A percentile compares a stretch with the other conserved stretches of the same genome.
These are phyloP conservation scores for Orthosia gothica DNA, from an alignment of 2,888 invertebrate species.

Conservation along the genomic window DNA sequence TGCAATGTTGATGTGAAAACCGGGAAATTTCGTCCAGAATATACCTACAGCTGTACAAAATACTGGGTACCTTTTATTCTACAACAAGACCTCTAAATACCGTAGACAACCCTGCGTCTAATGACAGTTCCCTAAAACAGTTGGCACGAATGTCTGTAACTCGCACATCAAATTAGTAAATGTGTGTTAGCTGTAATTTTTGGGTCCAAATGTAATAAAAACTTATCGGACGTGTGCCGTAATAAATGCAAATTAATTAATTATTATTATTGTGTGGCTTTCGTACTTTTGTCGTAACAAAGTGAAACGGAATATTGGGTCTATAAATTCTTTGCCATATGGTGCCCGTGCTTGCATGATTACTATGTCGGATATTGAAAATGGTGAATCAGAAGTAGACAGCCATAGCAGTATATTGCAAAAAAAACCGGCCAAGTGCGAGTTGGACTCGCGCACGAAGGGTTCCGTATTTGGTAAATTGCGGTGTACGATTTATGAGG, in stretches of 20 bases:
- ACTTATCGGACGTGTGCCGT: slow-evolving; percentile 54
- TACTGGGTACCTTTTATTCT: slow-evolving; percentile 26
- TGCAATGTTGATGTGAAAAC: background rate
- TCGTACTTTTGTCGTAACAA: slow-evolving; percentile 11
- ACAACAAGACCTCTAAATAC: slow-evolving; percentile 34
- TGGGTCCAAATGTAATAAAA: slow-evolving; percentile 67
- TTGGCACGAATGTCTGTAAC: slow-evolving; percentile 58
- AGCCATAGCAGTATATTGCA: background rate
- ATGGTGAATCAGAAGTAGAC: slow-evolving; percentile 17
- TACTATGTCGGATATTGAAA: slow-evolving; percentile 45
- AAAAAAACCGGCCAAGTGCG: no score
- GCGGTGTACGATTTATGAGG: no score
- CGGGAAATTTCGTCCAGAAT: slow-evolving; percentile 20
- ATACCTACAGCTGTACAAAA: slow-evolving; percentile 8
- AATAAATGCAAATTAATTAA: slow-evolving; percentile 61
- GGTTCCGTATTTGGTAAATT: no score
- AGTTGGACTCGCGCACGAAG: no score
- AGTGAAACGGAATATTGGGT: slow-evolving; percentile 33
- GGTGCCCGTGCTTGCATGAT: slow-evolving; percentile 1
- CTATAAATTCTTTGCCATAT: slow-evolving; percentile 31
- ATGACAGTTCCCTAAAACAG: slow-evolving; percentile 57
- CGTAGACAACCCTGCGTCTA: slow-evolving; percentile 47
- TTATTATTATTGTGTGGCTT: slow-evolving; percentile 51
- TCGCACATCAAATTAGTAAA: slow-evolving; percentile 63
- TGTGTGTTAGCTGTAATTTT: slow-evolving; percentile 63